phyloP scores from a whole-genome alignment of 2,888 invertebrate genomes.

The Timandra comae region DNA sequence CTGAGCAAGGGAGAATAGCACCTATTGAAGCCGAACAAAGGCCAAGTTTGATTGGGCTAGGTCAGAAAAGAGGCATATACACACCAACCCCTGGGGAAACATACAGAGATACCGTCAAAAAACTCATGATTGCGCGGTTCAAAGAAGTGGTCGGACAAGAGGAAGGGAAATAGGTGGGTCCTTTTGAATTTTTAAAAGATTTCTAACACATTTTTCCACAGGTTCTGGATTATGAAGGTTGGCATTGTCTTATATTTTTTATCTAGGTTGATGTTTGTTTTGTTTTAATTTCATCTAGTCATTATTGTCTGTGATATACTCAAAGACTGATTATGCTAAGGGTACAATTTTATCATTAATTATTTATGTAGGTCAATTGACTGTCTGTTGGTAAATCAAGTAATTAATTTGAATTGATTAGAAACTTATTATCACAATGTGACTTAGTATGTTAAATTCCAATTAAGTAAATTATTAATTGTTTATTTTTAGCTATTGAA shows the following conservation, averaged over 20 bases:
- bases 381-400: too few species aligned
- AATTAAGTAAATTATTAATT: too few species aligned
- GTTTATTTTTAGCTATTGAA: too few species aligned
- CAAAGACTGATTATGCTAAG: conserved; percentile 11
- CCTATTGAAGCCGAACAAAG: conserved; percentile 89
- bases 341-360: too few species aligned
- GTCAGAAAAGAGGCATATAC: conserved; percentile 87
- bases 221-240: conserved; percentile 46
- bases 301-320: background rate
- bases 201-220: conserved; percentile 34
- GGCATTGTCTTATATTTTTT: conserved; percentile 5
- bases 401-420: too few species aligned
- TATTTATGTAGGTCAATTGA: too few species aligned
- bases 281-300: background rate
- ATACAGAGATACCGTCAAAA: conserved; percentile 92
- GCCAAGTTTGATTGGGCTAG: conserved; percentile 88
- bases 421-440: too few species aligned
- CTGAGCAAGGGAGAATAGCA: conserved; percentile 93
- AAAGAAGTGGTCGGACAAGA: conserved; percentile 85
- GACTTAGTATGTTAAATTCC: too few species aligned
- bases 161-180: conserved; percentile 65
- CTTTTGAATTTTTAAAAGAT: conserved; percentile 24
- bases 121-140: conserved; percentile 91
- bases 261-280: conserved; percentile 1
- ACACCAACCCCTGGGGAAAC: conserved; percentile 89